Evolutionary conservation across 2,797 vertebrate species (phyloP).

Genomic region (Acipenser oxyrinchus): DNA sequence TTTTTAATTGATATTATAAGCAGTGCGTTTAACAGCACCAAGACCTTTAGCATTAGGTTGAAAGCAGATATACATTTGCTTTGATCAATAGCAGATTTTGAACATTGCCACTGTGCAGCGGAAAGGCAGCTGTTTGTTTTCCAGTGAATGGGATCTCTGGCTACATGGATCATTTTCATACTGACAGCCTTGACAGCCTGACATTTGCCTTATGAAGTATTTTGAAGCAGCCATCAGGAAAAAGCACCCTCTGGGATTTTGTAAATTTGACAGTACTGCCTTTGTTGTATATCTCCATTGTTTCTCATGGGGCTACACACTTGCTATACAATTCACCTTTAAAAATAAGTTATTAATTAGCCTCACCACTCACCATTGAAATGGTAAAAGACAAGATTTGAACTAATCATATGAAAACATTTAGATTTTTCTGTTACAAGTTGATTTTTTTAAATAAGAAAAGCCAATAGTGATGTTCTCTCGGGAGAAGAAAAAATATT

Average conservation of each 20-base stretch:
- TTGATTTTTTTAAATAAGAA: constrained; percentile 17
- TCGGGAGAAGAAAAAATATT: not conserved
- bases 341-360: no score
- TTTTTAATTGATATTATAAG: not conserved
- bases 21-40: constrained; percentile 18
- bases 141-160: constrained; percentile 53
- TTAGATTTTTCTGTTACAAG: no score
- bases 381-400: no score
- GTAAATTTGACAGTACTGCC: constrained; percentile 54
- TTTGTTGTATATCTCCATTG: constrained; percentile 57
- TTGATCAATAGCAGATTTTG: constrained; percentile 43
- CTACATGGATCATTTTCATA: constrained; percentile 63
- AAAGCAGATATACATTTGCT: constrained; percentile 36
- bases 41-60: constrained; percentile 29
- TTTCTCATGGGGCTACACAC: constrained; percentile 29
- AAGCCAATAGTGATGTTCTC: constrained; percentile 13
- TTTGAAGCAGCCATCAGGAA: constrained; percentile 56
- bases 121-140: constrained; percentile 64
- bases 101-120: constrained; percentile 36
- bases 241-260: constrained; percentile 50
- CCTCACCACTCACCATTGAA: no score
- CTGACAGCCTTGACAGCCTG: constrained; percentile 61
- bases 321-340: not conserved
- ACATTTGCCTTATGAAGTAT: constrained; percentile 62
- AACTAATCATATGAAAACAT: no score